These are phyloP conservation scores for Boloria euphrosyne DNA, from an alignment of 2,888 invertebrate genomes.

Conservation along the genomic window DNA sequence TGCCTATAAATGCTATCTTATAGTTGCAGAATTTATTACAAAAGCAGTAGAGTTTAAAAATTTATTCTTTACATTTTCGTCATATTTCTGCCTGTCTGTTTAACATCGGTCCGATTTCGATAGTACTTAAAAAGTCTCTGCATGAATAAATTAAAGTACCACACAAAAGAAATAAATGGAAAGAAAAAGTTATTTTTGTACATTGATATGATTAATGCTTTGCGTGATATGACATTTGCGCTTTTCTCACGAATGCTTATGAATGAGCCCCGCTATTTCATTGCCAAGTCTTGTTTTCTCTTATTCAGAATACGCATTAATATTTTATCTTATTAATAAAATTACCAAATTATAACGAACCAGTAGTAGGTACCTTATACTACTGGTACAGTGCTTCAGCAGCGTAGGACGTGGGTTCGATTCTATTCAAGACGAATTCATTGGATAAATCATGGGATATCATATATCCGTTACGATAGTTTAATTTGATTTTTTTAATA, in stretches of 20 bases:
- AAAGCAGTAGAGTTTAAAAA: too few species aligned
- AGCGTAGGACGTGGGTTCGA: too few species aligned
- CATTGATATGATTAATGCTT: constrained; percentile 73
- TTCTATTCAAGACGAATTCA: too few species aligned
- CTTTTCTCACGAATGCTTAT: constrained; percentile 76
- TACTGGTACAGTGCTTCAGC: too few species aligned
- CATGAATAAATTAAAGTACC: constrained; percentile 28
- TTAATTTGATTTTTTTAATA: too few species aligned
- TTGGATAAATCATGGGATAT: too few species aligned
- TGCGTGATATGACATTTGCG: constrained; percentile 63
- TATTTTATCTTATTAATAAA: constrained; percentile 8
- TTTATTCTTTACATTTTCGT: too few species aligned
- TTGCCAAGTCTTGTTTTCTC: constrained; percentile 16
- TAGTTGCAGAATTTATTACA: too few species aligned
- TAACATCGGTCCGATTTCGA: neutral
- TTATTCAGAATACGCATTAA: neutral
- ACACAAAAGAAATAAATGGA: constrained; percentile 42
- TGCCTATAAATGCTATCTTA: too few species aligned
- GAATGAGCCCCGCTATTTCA: constrained; percentile 32
- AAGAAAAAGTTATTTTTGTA: constrained; percentile 70
- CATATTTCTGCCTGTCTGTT: too few species aligned
- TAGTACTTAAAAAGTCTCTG: neutral
- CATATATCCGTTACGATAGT: too few species aligned
- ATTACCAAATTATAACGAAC: neutral
- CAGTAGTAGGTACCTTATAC: too few species aligned